A percentile compares a stretch with the other conserved stretches of the same genome.
Conservation (phyloP, 2,888 invertebrate genomes). For the Acleris cristana region DNA sequence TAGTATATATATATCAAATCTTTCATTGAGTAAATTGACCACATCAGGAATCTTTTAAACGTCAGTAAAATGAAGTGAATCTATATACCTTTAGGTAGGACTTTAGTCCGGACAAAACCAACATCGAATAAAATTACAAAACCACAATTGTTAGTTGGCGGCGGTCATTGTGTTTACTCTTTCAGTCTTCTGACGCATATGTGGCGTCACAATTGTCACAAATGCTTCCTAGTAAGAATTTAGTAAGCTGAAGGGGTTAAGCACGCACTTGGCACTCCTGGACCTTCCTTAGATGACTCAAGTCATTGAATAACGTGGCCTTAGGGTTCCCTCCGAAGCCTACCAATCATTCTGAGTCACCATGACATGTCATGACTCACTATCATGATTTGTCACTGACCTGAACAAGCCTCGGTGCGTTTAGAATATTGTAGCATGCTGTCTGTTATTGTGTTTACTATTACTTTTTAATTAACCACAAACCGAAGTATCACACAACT, state of each 20-base stretch:
- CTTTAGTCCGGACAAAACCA: no score
- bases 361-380: conserved; percentile 48
- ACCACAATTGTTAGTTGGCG: no score
- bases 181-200: no score
- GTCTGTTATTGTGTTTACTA: background rate
- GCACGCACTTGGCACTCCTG: background rate
- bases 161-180: no score
- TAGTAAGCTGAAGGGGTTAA: background rate
- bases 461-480: background rate
- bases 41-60: no score
- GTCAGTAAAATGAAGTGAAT: no score
- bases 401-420: conserved; percentile 14
- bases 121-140: no score
- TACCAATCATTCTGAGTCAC: conserved; percentile 42
- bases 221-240: no score
- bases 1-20: no score
- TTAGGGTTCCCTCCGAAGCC: conserved; percentile 46
- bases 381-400: conserved; percentile 51
- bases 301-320: conserved; percentile 21
- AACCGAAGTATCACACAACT: background rate
- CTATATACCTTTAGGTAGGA: no score
- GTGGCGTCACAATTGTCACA: no score
- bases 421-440: conserved; percentile 1
- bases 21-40: no score
- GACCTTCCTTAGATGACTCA: conserved; percentile 26